Evolutionary conservation across 2,797 vertebrate genomes (phyloP).

Genomic region (Ctenosaura bakeri): DNA sequence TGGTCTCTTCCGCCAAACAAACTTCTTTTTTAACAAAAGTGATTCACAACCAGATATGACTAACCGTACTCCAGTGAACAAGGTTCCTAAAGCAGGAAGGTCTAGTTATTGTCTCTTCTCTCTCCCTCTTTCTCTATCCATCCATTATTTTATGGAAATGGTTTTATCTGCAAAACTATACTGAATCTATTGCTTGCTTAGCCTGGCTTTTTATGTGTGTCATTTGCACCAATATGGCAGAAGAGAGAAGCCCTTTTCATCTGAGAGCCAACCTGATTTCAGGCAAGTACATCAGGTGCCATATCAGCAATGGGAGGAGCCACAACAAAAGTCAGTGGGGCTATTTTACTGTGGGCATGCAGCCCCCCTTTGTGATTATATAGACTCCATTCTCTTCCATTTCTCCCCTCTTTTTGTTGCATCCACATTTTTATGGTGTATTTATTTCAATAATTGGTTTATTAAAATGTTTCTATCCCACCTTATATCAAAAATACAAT

Average conservation of each 20-base stretch:
- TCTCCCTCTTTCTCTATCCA: background rate
- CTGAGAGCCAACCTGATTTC: background rate
- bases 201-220: background rate
- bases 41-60: constrained; percentile 67
- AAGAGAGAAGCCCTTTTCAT: constrained; percentile 13
- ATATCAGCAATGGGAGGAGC: background rate
- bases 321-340: background rate
- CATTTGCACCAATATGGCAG: constrained; percentile 19
- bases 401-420: too few species aligned
- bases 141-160: background rate
- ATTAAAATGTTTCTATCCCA: too few species aligned
- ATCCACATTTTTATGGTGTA: too few species aligned
- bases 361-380: background rate
- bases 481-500: too few species aligned
- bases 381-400: background rate
- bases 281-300: background rate
- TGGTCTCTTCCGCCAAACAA: constrained; percentile 70
- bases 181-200: constrained; percentile 45
- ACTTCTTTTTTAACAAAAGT: constrained; percentile 52
- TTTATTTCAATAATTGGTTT: too few species aligned
- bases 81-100: constrained; percentile 42
- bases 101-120: background rate
- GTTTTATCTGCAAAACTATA: constrained; percentile 39
- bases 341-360: background rate
- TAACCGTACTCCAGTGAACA: constrained; percentile 57